Percentiles rank a stretch among this genome's conserved stretches.
Conservation (phyloP, 1,140 invertebrate species). For the Acromyrmex charruanus region DNA sequence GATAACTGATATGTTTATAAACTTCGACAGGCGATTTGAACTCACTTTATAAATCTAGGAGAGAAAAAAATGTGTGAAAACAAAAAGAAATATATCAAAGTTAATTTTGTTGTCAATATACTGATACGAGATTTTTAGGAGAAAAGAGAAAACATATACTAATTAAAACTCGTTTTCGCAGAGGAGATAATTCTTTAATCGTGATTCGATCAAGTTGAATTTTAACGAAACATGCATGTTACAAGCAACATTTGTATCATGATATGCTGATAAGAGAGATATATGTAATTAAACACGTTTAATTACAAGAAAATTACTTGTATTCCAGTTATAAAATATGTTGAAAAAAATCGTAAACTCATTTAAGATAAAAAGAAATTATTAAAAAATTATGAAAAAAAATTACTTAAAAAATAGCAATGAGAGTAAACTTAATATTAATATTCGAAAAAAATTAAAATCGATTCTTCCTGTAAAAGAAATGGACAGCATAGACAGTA, state of each 20-base stretch:
- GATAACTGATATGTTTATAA: neutral
- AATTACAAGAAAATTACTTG: neutral
- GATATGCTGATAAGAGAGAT: neutral
- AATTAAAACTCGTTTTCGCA: neutral
- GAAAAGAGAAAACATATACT: neutral
- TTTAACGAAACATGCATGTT: neutral
- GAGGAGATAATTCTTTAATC: conserved; percentile 10
- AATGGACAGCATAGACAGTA: too few relatives aligned
- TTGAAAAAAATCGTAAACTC: neutral
- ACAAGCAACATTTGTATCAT: neutral
- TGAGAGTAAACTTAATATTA: neutral
- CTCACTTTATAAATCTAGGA: neutral
- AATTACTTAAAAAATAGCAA: neutral
- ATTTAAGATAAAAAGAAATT: neutral
- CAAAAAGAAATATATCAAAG: neutral
- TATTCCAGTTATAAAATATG: neutral
- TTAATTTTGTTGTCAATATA: neutral
- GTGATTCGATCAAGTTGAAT: neutral
- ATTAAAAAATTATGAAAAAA: neutral
- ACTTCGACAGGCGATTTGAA: neutral
- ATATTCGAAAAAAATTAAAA: neutral
- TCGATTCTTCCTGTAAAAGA: neutral
- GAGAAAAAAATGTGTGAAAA: neutral
- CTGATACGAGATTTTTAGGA: neutral
- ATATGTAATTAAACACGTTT: neutral